Base-by-base conservation (phyloP, 92 coral and sea anemone species). In the Palythoa heliodiscus region DNA sequence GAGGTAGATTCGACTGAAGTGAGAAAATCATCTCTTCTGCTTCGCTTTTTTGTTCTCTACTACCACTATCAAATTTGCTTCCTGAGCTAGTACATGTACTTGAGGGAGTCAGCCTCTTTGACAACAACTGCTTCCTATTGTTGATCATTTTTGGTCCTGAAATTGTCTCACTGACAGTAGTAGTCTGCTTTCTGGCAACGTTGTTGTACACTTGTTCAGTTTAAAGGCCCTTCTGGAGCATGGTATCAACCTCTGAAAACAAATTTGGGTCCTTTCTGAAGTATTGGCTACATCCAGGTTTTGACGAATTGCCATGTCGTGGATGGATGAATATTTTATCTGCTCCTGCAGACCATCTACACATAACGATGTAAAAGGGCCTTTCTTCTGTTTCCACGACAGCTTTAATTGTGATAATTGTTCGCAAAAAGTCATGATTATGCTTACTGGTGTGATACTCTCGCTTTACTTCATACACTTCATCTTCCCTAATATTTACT, bases 261-360 rank as follows among this genome's bases (percentile, higher is more conserved):
- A 87, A 78, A 63, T 55, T 63, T 29, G 90, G 82, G 58, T 87
- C 88, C 66, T 90, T 90, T 63, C 90, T 82, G 85, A 80, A 82
- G 87, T 89, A 89, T 4, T 71, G 85, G 35, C 85, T 47, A 81
- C 89, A 73, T 58, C 87, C 73, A 20, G 92, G 87, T 77, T 72
- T 89, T 50, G 71, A 69, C 7, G 92, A 89, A 71, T 86, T 89
- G 53, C 92, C 87, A 78, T 86, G 92, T 38, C 87, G 89, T 60
- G 89, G 89, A 86, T 72, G 89, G 52, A 70, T 15, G 35, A 89
- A 89, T 55, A 11, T 75, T 73, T 60, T 75, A 48, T 78, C 89
- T 38, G 72, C 87, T 60, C 87, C 92, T 73, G 61, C 87, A 77
- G 89, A 78, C 92, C 89, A 89, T 80, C 86, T 78, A 52, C 86